Base-by-base conservation (phyloP, 2,113 vertebrate species). In the Hemiprocne comata region DNA sequence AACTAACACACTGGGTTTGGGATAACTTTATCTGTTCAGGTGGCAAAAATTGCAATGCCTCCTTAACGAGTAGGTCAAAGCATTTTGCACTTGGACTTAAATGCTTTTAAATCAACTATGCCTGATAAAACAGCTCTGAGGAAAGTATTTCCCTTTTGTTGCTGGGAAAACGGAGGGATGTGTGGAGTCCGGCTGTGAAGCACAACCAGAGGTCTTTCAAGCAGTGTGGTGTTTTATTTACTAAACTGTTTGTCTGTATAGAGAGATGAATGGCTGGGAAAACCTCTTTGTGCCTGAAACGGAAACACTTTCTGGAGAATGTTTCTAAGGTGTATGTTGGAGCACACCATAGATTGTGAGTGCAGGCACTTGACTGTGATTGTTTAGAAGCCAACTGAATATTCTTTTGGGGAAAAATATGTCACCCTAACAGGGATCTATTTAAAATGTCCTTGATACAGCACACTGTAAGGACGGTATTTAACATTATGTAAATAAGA, bases 171-270 rank as follows among this genome's bases (percentile, higher is more conserved):
- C 3, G 4, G 38, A 62, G 60, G 34, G 71, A 46, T 90, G 57
- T 1, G 3, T 2, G 55, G 38, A 36, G 81, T 13, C 53, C 2
- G 0, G 0, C 62, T 10, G 42, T 2, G 57, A 61, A 70, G 58
- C 53, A 66, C 58, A 28, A 24, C 26, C 67, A 42, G 62, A 53
- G 72, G 58, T 2, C 51, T 74, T n/a, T 36, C 58, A 36, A 6
- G 20, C 38, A 14, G 42, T 0, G 16, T 5, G 50, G 16, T 26
- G 64, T 12, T 90, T 62, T 36, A 34, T 55, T 65, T 14, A 5
- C 25, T 9, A 4, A 40, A 24, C 55, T n/a, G 1, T 51, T 48
- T 66, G 76, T 81, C 71, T 20, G 61, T 58, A 28, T 38, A 20
- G 76, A 51, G 38, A 7, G 48, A 24, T 6, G 55, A 58, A 42